Percentiles rank a stretch among this genome's conserved stretches.
Conservation (phyloP, 2,797 vertebrate genomes). For the Holocentrus rufus region DNA sequence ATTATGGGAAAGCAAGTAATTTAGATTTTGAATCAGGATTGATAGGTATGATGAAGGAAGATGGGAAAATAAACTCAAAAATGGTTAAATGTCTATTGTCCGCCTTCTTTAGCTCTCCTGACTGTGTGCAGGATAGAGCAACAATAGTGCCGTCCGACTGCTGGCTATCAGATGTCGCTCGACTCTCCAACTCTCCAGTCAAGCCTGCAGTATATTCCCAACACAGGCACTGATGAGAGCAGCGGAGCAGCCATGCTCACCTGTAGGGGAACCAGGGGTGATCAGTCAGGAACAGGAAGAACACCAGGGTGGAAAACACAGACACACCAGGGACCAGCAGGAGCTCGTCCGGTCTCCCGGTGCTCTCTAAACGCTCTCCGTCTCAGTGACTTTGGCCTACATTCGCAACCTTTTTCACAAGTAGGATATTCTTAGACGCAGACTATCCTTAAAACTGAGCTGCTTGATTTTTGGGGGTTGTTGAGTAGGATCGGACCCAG, state of each 20-base stretch:
- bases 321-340: conserved; percentile 43
- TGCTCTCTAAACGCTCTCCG: conserved; percentile 18
- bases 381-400: conserved; percentile 63
- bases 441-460: conserved; percentile 13
- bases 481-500: neutral
- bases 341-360: conserved; percentile 22
- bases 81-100: no score
- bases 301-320: conserved; percentile 40
- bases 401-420: conserved; percentile 49
- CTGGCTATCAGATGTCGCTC: neutral
- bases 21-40: conserved; percentile 4
- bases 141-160: neutral
- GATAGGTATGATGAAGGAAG: conserved; percentile 10
- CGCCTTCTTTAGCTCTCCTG: conserved; percentile 9
- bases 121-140: conserved; percentile 3
- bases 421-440: conserved; percentile 36
- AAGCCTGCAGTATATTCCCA: conserved; percentile 15
- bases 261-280: conserved; percentile 38
- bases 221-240: conserved; percentile 24
- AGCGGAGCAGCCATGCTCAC: conserved; percentile 38
- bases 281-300: conserved; percentile 52
- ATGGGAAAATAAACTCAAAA: neutral
- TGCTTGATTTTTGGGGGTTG: neutral
- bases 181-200: neutral
- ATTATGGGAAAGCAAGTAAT: conserved; percentile 10